Conservation (phyloP, 2,888 invertebrate species). For the Trichogramma evanescens region DNA sequence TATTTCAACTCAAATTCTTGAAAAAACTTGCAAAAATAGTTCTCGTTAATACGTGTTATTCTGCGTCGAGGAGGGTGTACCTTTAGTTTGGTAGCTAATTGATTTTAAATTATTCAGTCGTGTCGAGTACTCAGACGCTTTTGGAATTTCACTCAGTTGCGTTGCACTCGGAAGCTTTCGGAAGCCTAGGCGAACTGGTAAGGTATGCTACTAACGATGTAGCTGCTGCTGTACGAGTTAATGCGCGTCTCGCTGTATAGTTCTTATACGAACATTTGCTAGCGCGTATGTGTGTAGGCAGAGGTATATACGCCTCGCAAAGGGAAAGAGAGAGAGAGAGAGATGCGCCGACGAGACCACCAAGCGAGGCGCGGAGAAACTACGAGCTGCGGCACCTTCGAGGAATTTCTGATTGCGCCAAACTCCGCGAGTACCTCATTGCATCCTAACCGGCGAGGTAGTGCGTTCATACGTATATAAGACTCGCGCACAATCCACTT, state of each 20-base stretch:
- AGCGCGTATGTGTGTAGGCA: not conserved
- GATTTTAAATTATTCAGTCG: too few relatives aligned
- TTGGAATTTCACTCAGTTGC: too few relatives aligned
- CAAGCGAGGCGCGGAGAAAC: not conserved
- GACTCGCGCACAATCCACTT: slow-evolving; percentile 13
- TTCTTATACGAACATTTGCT: not conserved
- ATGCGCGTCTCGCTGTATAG: slow-evolving; percentile 24
- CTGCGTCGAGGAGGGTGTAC: too few relatives aligned
- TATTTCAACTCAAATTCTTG: too few relatives aligned
- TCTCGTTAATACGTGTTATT: too few relatives aligned
- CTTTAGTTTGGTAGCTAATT: too few relatives aligned
- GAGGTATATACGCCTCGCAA: not conserved
- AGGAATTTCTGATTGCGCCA: slow-evolving; percentile 41
- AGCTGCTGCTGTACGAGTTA: slow-evolving; percentile 26
- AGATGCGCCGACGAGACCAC: not conserved
- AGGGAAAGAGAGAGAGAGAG: not conserved
- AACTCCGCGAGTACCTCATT: not conserved
- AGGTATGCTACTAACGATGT: slow-evolving; percentile 44
- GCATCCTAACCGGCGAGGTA: not conserved
- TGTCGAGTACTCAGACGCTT: too few relatives aligned
- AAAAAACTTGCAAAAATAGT: too few relatives aligned
- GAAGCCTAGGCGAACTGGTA: slow-evolving; percentile 33
- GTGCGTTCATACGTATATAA: not conserved
- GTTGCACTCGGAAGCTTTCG: too few relatives aligned
- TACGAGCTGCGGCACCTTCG: slow-evolving; percentile 27